A percentile compares a stretch with the other conserved stretches of the same genome.
Evolutionary conservation across 2,888 invertebrate genomes (phyloP).

Genomic region (Ditylenchus weischeri): DNA sequence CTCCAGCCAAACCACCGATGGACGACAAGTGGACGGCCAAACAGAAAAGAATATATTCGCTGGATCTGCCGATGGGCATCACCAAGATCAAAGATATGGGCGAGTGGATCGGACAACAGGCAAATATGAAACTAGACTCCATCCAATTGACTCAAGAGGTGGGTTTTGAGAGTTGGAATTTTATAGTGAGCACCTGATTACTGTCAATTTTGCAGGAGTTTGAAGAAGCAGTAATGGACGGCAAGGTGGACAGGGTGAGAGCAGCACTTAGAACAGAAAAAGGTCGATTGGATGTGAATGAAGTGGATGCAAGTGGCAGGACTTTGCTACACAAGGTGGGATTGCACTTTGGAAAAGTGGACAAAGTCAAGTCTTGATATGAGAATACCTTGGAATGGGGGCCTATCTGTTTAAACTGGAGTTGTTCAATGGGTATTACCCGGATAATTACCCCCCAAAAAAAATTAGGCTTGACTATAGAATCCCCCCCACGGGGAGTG

Average conservation of each 20-base stretch:
- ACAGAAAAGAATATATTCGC: not conserved
- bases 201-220: slow-evolving; percentile 16
- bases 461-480: too few species aligned
- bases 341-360: too few species aligned
- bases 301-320: slow-evolving; percentile 17
- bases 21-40: not conserved
- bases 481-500: too few species aligned
- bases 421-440: too few species aligned
- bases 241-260: slow-evolving; percentile 23
- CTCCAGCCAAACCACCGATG: not conserved
- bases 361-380: too few species aligned
- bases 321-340: slow-evolving; percentile 22
- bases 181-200: not conserved
- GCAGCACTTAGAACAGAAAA: slow-evolving; percentile 9
- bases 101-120: not conserved
- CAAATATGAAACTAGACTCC: not conserved
- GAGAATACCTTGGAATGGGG: too few species aligned
- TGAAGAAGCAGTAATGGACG: slow-evolving; percentile 24
- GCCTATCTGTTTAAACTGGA: too few species aligned
- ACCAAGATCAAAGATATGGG: not conserved
- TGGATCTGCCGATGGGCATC: slow-evolving; percentile 1
- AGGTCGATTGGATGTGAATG: slow-evolving; percentile 15
- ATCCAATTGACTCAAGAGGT: slow-evolving; percentile 1
- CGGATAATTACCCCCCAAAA: too few species aligned
- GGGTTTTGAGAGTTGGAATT: not conserved